Conservation (phyloP, 2,888 invertebrate species). For the Asteroscopus sphinx region DNA sequence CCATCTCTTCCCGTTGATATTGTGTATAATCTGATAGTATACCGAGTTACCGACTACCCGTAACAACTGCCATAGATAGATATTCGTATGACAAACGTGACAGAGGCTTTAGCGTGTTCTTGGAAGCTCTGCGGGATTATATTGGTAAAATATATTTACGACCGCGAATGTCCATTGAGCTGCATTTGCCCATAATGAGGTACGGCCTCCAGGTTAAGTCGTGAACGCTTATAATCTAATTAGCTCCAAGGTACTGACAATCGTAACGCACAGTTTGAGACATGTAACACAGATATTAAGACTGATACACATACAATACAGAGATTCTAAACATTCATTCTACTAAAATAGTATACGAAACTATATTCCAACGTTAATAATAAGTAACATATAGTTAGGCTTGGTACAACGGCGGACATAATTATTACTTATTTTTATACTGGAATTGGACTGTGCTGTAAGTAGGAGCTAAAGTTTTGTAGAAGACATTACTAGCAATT, state of each 20-base stretch:
- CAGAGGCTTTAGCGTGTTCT: too few relatives aligned
- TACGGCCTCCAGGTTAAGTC: too few relatives aligned
- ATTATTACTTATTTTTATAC: slow-evolving; percentile 18
- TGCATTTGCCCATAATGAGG: too few relatives aligned
- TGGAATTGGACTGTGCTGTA: slow-evolving; percentile 4
- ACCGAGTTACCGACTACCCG: too few relatives aligned
- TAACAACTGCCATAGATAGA: too few relatives aligned
- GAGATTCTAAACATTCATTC: slow-evolving; percentile 52
- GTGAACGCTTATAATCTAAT: neutral
- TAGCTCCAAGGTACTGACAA: slow-evolving; percentile 30
- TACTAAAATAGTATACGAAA: slow-evolving; percentile 51
- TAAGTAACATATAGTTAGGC: slow-evolving; percentile 27
- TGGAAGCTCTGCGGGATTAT: too few relatives aligned
- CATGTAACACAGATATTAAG: slow-evolving; percentile 22
- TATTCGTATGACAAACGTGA: too few relatives aligned
- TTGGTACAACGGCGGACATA: slow-evolving; percentile 27
- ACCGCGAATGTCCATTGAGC: too few relatives aligned
- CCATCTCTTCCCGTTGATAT: too few relatives aligned
- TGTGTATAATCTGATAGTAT: too few relatives aligned
- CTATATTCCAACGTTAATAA: slow-evolving; percentile 39
- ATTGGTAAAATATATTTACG: too few relatives aligned
- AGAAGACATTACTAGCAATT: too few relatives aligned
- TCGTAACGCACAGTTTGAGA: slow-evolving; percentile 23
- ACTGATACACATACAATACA: slow-evolving; percentile 31
- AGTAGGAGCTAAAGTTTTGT: neutral